Evolutionary conservation across 2,113 vertebrate genomes (phyloP).

Genomic region (Pachypanchax playfairii): DNA sequence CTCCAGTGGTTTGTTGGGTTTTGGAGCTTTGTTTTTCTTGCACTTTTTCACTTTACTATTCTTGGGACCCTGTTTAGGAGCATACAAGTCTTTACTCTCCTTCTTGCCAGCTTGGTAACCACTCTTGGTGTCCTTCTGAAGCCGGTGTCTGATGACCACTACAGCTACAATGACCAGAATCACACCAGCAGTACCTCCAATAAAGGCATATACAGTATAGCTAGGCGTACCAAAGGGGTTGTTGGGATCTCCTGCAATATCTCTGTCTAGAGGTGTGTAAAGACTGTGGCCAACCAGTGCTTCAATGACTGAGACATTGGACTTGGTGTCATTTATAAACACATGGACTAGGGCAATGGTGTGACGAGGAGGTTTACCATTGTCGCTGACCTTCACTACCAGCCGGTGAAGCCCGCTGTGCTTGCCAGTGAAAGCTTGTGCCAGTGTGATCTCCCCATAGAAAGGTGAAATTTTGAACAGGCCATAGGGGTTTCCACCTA

Average conservation of each 20-base stretch:
- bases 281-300: constrained; percentile 93
- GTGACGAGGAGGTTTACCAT: constrained; percentile 88
- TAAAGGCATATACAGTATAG: constrained; percentile 91
- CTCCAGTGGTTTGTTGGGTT: constrained; percentile 89
- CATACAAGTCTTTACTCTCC: constrained; percentile 94
- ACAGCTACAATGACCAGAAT: constrained; percentile 91
- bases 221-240: constrained; percentile 87
- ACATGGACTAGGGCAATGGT: constrained; percentile 94
- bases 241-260: constrained; percentile 94
- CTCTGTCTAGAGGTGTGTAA: constrained; percentile 92
- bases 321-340: constrained; percentile 92
- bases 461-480: constrained; percentile 91
- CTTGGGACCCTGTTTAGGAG: constrained; percentile 92
- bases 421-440: constrained; percentile 89
- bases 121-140: constrained; percentile 94
- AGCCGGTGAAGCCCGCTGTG: constrained; percentile 94
- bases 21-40: constrained; percentile 94
- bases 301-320: constrained; percentile 90
- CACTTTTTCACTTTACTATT: constrained; percentile 89
- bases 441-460: constrained; percentile 89
- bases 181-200: constrained; percentile 89
- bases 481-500: constrained; percentile 91
- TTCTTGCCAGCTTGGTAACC: constrained; percentile 98
- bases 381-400: constrained; percentile 91
- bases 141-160: constrained; percentile 88